Evolutionary conservation across 2,797 vertebrate species (phyloP), one percentile per base, ranked within the genome.

Genomic region (Pogonophryne albipinna): DNA sequence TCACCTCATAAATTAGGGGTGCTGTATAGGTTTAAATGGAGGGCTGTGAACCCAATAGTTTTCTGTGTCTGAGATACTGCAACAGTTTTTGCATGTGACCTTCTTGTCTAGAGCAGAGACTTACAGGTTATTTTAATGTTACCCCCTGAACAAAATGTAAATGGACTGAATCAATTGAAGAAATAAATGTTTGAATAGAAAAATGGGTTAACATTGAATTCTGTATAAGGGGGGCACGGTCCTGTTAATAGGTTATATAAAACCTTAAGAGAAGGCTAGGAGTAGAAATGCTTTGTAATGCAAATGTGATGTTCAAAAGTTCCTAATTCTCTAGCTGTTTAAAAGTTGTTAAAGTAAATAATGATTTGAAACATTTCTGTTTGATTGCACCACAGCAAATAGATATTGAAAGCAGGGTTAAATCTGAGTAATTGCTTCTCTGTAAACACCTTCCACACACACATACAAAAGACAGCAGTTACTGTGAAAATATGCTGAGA

Each of bases 401-500:
- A 38, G 20, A 31, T 10, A 20, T 6, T 56, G 2, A 63, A 63
- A 70, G 45, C 38, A 14, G 61, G 56, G 57, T 74, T 66, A 64
- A 72, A 65, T 73, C 34, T 61, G 61, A 74, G 55, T 87, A 88
- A 70, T 55, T 80, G 68, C 4, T 68, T 19, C 31, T 51, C 23
- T 76, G 68, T 69, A 87, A 88, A 85, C 73, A 85, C 56, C 60
- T 65, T 74, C 13, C 78, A 84, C 49, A 53, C 60, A 83, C 71
- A 66, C 42, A 27, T 11, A 63, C 69, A 85, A 77, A 84, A 75
- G 65, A 78, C 74, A 80, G 63, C 57, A 58, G 67, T 86, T 77
- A 45, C 70, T 90, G 85, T 83, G 83, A 85, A 90, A 88, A 86
- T 91, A 86, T 84, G 76, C 86, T 79, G 78, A 92, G 86, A 88